Conservation (phyloP, 1,140 invertebrate species). For the Spodoptera litura region DNA sequence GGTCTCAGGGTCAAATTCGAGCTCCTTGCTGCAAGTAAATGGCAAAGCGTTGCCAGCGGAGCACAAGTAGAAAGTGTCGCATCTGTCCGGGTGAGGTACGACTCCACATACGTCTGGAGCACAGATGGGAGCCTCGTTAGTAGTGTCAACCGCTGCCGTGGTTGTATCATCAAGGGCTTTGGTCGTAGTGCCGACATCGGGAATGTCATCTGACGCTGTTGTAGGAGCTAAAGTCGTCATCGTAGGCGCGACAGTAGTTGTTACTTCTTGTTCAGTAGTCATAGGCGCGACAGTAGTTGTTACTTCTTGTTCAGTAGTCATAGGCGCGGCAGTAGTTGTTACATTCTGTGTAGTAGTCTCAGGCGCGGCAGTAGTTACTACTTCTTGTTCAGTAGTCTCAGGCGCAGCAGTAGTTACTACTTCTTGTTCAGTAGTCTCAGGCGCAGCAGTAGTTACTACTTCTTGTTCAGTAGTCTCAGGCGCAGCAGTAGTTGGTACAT, state of each 20-base stretch:
- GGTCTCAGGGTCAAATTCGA: slow-evolving; percentile 56
- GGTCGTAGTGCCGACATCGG: not conserved
- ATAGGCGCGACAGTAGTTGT: too few species aligned
- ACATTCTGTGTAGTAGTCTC: too few species aligned
- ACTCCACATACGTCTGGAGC: slow-evolving; percentile 35
- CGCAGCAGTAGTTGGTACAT: too few species aligned
- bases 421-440: too few species aligned
- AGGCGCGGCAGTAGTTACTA: not conserved
- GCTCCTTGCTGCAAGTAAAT: slow-evolving; percentile 56
- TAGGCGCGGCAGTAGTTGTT: too few species aligned
- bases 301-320: too few species aligned
- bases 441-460: too few species aligned
- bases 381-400: not conserved
- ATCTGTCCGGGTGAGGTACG: slow-evolving; percentile 56
- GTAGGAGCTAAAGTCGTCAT: not conserved
- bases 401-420: too few species aligned
- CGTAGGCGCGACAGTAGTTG: too few species aligned
- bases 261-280: too few species aligned
- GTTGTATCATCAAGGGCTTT: not conserved
- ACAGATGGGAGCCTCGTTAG: not conserved
- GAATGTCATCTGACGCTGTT: not conserved
- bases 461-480: too few species aligned
- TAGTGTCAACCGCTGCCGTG: not conserved
- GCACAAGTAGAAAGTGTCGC: slow-evolving; percentile 65
- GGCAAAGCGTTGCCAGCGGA: slow-evolving; percentile 52